These are phyloP conservation scores for Nycticorax nycticorax DNA, from an alignment of 2,113 vertebrate genomes.

Conservation along the genomic window DNA sequence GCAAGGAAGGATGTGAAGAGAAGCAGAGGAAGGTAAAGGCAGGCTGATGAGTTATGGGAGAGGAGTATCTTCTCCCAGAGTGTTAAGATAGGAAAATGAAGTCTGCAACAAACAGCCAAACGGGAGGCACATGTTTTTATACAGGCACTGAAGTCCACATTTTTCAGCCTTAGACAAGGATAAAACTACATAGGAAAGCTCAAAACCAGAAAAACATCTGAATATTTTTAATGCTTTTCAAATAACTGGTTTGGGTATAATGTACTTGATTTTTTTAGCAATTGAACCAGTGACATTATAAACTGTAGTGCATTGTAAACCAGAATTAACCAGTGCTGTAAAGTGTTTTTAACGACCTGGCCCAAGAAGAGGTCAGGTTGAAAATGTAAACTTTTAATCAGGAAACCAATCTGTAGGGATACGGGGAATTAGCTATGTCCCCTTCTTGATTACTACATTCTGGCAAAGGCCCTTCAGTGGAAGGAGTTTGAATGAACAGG, in stretches of 20 bases:
- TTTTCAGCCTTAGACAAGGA: background rate
- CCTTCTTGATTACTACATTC: slow-evolving; percentile 25
- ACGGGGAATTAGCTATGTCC: background rate
- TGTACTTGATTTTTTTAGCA: background rate
- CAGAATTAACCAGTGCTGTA: background rate
- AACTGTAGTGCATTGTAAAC: background rate
- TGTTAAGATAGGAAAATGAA: background rate
- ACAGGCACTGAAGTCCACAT: background rate
- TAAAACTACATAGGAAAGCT: background rate
- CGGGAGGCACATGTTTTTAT: background rate
- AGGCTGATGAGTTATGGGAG: background rate
- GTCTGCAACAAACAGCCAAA: background rate
- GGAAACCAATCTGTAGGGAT: background rate
- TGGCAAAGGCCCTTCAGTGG: slow-evolving; percentile 8
- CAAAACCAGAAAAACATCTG: background rate
- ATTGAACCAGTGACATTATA: background rate
- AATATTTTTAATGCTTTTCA: background rate
- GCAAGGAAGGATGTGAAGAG: background rate
- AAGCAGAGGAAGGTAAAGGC: background rate
- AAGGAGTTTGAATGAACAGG: slow-evolving; percentile 36
- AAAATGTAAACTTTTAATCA: slow-evolving; percentile 51
- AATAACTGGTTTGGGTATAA: background rate
- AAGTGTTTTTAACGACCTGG: background rate
- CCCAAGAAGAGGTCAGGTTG: background rate
- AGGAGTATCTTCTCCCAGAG: background rate